Evolutionary conservation across 2,797 vertebrate species (phyloP).

Genomic region (Catostomus latipinnis): DNA sequence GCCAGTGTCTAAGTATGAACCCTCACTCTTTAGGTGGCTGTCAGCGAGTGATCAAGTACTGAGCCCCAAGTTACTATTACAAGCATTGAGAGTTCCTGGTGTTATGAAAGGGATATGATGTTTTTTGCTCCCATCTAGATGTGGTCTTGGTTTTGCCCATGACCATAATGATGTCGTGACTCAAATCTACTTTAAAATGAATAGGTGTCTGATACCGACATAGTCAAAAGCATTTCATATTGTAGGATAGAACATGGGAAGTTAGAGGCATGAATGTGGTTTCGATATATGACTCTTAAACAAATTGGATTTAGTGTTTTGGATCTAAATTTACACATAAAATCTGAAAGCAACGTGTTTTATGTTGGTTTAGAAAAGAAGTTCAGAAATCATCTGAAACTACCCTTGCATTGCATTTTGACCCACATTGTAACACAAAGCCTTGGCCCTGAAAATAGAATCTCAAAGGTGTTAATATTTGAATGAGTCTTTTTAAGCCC

Average conservation of each 20-base stretch:
- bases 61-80: slow-evolving; percentile 32
- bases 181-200: neutral
- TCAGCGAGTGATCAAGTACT: slow-evolving; percentile 33
- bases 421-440: slow-evolving; percentile 63
- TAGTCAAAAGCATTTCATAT: neutral
- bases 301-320: neutral
- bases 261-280: neutral
- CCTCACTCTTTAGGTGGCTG: slow-evolving; percentile 5
- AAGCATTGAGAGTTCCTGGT: neutral
- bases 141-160: slow-evolving; percentile 8
- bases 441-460: slow-evolving; percentile 34
- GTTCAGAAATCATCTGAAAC: neutral
- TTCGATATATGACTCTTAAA: neutral
- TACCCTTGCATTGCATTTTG: slow-evolving; percentile 51
- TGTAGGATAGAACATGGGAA: neutral
- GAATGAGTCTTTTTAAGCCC: slow-evolving; percentile 50
- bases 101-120: slow-evolving; percentile 12
- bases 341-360: neutral
- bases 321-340: neutral
- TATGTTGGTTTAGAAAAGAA: neutral
- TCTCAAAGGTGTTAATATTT: slow-evolving; percentile 59
- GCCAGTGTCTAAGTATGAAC: slow-evolving; percentile 45
- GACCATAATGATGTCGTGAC: slow-evolving; percentile 1
- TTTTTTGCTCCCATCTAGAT: slow-evolving; percentile 18
- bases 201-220: neutral